Evolutionary conservation across 1,140 invertebrate genomes (phyloP).

Genomic region (Triops longicaudatus): DNA sequence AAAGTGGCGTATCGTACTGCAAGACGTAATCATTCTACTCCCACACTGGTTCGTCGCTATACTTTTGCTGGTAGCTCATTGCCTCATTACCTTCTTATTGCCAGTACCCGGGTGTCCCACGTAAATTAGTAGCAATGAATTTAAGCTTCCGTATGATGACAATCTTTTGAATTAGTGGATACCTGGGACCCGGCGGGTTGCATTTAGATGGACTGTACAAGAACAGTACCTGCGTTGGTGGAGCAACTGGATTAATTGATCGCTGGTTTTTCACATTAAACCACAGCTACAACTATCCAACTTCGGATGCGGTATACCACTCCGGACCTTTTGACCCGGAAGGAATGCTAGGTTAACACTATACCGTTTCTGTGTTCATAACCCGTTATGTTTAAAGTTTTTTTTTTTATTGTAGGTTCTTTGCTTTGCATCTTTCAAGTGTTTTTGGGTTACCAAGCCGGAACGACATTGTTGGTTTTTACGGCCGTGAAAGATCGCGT

Average conservation of each 20-base stretch:
- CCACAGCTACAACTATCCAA: constrained; percentile 58
- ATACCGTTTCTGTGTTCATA: constrained; percentile 36
- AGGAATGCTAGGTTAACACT: constrained; percentile 54
- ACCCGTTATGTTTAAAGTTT: neutral
- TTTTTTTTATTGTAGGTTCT: constrained; percentile 36
- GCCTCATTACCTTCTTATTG: constrained; percentile 58
- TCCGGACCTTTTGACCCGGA: constrained; percentile 67
- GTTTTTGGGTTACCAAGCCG: constrained; percentile 50
- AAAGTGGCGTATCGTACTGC: constrained; percentile 19
- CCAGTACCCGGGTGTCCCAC: constrained; percentile 63
- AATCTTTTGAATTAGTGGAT: constrained; percentile 50
- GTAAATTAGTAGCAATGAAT: constrained; percentile 40
- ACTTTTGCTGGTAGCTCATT: constrained; percentile 53
- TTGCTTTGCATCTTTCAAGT: constrained; percentile 52
- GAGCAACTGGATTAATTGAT: constrained; percentile 78
- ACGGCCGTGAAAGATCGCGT: constrained; percentile 29
- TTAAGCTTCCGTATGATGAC: neutral
- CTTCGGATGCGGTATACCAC: constrained; percentile 54
- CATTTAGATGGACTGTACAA: constrained; percentile 45
- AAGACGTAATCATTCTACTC: constrained; percentile 20
- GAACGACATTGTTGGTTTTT: constrained; percentile 35
- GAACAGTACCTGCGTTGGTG: constrained; percentile 70
- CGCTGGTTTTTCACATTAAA: constrained; percentile 53
- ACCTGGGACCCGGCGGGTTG: constrained; percentile 81
- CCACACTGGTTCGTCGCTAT: constrained; percentile 61